phyloP scores from a whole-genome alignment of 2,113 vertebrate genomes.

The Atrichornis clamosus region DNA sequence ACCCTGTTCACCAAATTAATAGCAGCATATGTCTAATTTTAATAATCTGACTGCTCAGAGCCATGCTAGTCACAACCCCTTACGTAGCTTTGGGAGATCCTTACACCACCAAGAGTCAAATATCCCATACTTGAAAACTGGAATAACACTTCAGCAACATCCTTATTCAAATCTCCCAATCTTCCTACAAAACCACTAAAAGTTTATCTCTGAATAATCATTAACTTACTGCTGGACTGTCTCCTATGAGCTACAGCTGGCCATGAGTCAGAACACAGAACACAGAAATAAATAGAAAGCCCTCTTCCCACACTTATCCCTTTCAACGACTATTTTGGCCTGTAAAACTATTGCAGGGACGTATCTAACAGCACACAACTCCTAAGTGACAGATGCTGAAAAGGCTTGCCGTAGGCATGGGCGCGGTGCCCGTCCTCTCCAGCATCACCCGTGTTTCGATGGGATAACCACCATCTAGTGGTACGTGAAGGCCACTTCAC shows the following conservation, averaged over 20 bases:
- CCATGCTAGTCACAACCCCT: neutral
- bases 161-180: neutral
- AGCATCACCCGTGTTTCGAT: neutral
- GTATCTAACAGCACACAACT: neutral
- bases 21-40: neutral
- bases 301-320: neutral
- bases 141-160: neutral
- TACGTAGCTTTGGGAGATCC: neutral
- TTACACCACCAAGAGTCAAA: neutral
- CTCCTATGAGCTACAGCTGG: neutral
- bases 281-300: neutral
- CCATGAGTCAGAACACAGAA: neutral
- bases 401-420: neutral
- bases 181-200: neutral
- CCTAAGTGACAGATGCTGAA: neutral
- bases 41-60: neutral
- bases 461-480: conserved; percentile 54
- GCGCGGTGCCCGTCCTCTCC: neutral
- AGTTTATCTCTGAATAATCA: neutral
- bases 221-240: neutral
- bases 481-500: neutral
- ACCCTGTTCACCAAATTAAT: neutral
- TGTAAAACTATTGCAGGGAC: neutral
- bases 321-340: neutral
- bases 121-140: fast-evolving